Percentiles rank a stretch among this genome's conserved stretches.
phyloP scores from a whole-genome alignment of 2,113 vertebrate species.

The Calyptomena viridis region DNA sequence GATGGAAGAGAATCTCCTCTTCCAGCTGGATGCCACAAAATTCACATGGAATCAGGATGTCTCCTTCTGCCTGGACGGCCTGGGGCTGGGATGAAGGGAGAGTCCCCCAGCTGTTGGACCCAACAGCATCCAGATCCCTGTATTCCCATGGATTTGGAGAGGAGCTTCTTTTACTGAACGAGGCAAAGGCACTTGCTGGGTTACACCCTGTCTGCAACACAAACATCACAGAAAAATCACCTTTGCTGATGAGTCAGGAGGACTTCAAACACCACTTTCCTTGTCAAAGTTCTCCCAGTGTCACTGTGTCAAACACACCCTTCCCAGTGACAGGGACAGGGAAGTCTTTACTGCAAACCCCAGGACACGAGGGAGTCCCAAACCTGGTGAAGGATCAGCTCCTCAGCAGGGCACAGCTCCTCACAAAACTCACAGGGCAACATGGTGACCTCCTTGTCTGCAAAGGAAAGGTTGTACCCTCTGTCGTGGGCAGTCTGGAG shows the following conservation, averaged over 20 bases:
- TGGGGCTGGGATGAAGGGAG: constrained; percentile 71
- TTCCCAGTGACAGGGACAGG: neutral
- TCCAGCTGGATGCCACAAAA: constrained; percentile 92
- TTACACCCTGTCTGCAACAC: constrained; percentile 89
- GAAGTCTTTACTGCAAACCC: neutral
- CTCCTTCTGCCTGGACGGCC: constrained; percentile 63
- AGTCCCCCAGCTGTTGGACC: neutral
- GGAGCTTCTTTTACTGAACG: constrained; percentile 80
- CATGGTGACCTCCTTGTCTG: constrained; percentile 76
- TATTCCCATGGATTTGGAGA: constrained; percentile 54
- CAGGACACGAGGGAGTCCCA: neutral
- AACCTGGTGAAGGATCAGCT: constrained; percentile 97
- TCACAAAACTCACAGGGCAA: constrained; percentile 97
- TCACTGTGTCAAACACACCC: too few relatives aligned
- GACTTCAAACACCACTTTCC: neutral
- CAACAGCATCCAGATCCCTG: neutral
- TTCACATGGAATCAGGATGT: constrained; percentile 90
- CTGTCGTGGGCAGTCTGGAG: neutral
- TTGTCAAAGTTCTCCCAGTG: neutral
- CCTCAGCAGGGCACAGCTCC: constrained; percentile 90
- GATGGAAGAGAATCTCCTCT: constrained; percentile 89
- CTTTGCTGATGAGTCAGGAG: neutral
- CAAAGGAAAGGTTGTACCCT: neutral
- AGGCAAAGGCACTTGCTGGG: constrained; percentile 85
- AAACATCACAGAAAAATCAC: neutral